phyloP scores from a whole-genome alignment of 1,140 invertebrate genomes.

The Idris sp. region DNA sequence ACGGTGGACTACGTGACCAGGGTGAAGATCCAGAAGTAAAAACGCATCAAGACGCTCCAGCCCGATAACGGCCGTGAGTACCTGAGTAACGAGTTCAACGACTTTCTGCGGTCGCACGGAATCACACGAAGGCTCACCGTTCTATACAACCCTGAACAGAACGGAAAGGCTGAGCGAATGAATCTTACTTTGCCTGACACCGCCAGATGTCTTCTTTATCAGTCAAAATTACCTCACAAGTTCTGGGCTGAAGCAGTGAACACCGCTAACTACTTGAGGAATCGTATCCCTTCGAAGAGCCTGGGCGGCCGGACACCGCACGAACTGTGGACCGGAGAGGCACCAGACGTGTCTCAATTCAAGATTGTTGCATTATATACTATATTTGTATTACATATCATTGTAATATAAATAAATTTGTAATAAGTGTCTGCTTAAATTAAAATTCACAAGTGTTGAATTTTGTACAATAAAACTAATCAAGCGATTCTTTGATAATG shows the following conservation, averaged over 20 bases:
- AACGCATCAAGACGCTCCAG: conserved; percentile 62
- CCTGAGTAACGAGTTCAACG: conserved; percentile 23
- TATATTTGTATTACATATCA: too few species aligned
- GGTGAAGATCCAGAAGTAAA: conserved; percentile 41
- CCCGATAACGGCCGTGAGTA: conserved; percentile 64
- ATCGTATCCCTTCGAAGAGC: conserved; percentile 19
- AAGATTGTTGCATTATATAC: too few species aligned
- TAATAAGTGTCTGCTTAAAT: too few species aligned
- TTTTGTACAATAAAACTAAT: too few species aligned
- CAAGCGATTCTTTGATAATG: too few species aligned
- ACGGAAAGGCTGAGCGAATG: conserved; percentile 72
- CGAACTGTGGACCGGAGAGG: conserved; percentile 41
- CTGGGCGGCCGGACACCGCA: conserved; percentile 46
- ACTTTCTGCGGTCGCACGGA: conserved; percentile 53
- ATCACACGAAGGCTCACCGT: conserved; percentile 5
- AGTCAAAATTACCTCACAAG: conserved; percentile 11
- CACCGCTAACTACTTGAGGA: conserved; percentile 31
- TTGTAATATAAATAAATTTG: too few species aligned
- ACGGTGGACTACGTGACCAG: conserved; percentile 63
- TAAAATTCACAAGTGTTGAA: too few species aligned
- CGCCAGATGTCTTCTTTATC: conserved; percentile 52
- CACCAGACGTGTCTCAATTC: conserved; percentile 11
- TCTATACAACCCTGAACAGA: conserved; percentile 69
- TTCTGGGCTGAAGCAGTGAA: conserved; percentile 34
- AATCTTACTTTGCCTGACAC: conserved; percentile 61